Conservation (phyloP, 2,113 vertebrate species). For the Chloropsis cyanopogon region DNA sequence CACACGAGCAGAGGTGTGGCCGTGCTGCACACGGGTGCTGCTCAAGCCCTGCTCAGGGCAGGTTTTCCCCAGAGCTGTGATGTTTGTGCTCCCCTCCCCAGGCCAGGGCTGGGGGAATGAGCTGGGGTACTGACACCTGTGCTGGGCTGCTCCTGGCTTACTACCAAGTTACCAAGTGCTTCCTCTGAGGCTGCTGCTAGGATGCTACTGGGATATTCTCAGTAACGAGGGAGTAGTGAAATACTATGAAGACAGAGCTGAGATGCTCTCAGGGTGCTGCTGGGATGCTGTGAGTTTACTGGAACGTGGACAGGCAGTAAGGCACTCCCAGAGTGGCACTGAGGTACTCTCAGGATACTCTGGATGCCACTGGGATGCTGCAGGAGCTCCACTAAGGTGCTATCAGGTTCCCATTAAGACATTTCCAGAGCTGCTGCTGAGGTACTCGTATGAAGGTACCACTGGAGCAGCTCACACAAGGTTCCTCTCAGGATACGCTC, state of each 20-base stretch:
- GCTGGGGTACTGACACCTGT: not conserved
- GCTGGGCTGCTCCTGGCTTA: fast-evolving
- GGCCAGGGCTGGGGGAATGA: fast-evolving
- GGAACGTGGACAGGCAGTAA: not conserved
- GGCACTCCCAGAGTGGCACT: not conserved
- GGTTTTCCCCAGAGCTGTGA: not conserved
- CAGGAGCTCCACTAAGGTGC: fast-evolving
- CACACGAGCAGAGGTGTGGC: not conserved
- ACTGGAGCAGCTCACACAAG: not conserved
- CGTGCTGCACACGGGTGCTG: fast-evolving
- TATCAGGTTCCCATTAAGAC: fast-evolving
- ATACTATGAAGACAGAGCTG: fast-evolving
- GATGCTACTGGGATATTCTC: not conserved
- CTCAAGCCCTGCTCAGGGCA: fast-evolving
- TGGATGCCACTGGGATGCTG: not conserved
- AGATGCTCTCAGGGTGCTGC: not conserved
- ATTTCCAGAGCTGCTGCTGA: not conserved
- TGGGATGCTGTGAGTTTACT: not conserved
- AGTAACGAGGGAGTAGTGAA: not conserved
- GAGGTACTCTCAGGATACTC: not conserved
- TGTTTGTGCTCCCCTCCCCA: not conserved
- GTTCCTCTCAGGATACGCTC: not conserved
- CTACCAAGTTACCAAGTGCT: not conserved
- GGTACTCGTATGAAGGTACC: fast-evolving
- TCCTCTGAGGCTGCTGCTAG: fast-evolving